Conservation (phyloP, 2,888 invertebrate species). For the Parelbella ahira region DNA sequence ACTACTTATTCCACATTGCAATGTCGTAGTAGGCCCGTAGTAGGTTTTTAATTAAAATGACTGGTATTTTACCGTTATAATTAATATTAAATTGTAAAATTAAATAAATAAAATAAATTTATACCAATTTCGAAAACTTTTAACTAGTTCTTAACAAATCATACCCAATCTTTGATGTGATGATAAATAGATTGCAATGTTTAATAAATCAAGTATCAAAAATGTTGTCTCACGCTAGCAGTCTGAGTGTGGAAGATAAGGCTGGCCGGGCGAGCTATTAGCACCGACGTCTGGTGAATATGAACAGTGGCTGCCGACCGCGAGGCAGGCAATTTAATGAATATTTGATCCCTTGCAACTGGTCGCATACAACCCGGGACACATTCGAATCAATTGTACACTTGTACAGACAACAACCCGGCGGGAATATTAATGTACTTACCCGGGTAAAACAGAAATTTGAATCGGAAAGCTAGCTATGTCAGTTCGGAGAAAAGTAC, state of each 20-base stretch:
- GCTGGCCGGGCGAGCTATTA: constrained; percentile 63
- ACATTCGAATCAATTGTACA: constrained; percentile 60
- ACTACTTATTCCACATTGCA: no score
- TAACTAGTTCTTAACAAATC: no score
- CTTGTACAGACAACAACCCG: constrained; percentile 34
- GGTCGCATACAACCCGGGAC: constrained; percentile 42
- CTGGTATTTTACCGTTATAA: no score
- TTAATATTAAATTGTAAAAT: no score
- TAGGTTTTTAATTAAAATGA: no score
- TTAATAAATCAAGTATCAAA: constrained; percentile 45
- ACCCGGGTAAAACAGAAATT: no score
- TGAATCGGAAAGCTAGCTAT: no score
- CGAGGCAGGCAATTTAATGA: constrained; percentile 60
- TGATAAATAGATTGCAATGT: not conserved
- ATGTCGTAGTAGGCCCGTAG: no score
- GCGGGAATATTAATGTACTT: constrained; percentile 36
- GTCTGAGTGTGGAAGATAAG: constrained; percentile 66
- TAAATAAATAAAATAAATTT: no score
- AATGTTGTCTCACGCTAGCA: constrained; percentile 35
- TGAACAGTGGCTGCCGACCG: constrained; percentile 51
- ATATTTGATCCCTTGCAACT: constrained; percentile 63
- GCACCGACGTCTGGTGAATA: constrained; percentile 65
- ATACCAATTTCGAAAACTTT: no score
- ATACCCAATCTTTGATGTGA: no score
- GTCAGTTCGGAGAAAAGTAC: no score